Evolutionary conservation across 2,113 vertebrate genomes (phyloP).

Genomic region (Anhinga anhinga): DNA sequence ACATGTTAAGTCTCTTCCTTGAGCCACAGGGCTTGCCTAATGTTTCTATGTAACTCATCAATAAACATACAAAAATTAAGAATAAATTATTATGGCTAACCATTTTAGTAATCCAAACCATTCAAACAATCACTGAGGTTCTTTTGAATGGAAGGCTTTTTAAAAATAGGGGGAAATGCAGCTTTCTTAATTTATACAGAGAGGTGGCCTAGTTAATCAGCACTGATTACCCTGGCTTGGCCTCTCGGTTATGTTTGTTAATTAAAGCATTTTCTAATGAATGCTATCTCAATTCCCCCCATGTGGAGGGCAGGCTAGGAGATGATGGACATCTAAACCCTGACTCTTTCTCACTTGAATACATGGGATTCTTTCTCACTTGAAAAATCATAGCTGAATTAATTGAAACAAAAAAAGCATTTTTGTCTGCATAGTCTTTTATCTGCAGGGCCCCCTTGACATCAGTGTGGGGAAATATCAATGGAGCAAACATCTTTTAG

Average conservation of each 20-base stretch:
- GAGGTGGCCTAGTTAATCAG: constrained; percentile 60
- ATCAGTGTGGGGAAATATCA: constrained; percentile 68
- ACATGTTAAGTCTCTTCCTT: background rate
- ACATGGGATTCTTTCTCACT: background rate
- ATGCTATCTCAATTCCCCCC: constrained; percentile 3
- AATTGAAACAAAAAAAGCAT: constrained; percentile 31
- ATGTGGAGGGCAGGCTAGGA: background rate
- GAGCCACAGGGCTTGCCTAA: background rate
- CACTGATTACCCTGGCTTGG: constrained; percentile 53
- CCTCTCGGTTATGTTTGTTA: constrained; percentile 59
- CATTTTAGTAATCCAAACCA: constrained; percentile 10
- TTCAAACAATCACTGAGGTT: constrained; percentile 18
- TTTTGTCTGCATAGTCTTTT: constrained; percentile 51
- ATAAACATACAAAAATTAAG: constrained; percentile 38
- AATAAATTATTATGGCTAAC: constrained; percentile 26
- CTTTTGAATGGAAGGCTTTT: constrained; percentile 46
- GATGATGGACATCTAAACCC: constrained; percentile 4
- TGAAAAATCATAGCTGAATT: constrained; percentile 62
- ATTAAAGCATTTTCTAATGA: constrained; percentile 64
- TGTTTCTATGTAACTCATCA: background rate
- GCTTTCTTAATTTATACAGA: constrained; percentile 48
- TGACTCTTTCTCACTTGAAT: constrained; percentile 15
- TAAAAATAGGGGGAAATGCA: constrained; percentile 21
- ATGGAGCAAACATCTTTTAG: constrained; percentile 61
- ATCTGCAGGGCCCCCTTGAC: constrained; percentile 54